A percentile compares a stretch with the other conserved stretches of the same genome.
These are phyloP conservation scores for Peromyscus attwateri DNA, from an alignment of 2,797 vertebrate genomes.

Conservation along the genomic window DNA sequence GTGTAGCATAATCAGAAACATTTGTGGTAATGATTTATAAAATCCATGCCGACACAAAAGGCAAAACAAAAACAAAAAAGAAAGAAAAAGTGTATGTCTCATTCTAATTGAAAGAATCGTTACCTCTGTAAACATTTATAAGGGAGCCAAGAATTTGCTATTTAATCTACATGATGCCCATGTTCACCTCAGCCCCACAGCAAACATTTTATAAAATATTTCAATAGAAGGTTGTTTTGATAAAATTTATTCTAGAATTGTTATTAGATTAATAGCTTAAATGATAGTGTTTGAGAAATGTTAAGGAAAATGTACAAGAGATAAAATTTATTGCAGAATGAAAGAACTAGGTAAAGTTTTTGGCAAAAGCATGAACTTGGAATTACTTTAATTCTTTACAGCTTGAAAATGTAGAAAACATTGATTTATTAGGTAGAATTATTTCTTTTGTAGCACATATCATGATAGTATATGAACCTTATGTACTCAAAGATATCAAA, in stretches of 20 bases:
- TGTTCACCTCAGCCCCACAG: background rate
- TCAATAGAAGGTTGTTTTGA: background rate
- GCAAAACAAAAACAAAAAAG: background rate
- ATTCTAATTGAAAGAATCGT: background rate
- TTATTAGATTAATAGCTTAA: background rate
- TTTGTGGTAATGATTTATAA: conserved; percentile 13
- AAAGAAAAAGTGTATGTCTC: background rate
- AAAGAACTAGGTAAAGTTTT: background rate
- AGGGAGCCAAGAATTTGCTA: background rate
- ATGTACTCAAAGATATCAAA: background rate
- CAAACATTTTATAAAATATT: conserved; percentile 32
- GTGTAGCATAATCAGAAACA: background rate
- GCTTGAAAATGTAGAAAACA: conserved; percentile 3
- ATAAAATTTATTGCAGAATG: background rate
- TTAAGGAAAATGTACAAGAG: background rate
- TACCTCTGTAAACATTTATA: background rate
- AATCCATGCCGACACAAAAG: background rate
- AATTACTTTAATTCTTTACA: background rate
- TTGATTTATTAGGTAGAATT: conserved; percentile 34
- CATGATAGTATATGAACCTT: background rate
- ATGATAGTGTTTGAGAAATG: background rate
- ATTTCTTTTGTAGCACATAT: background rate
- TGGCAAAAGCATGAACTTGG: background rate
- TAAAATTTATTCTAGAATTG: background rate
- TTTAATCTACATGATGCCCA: background rate